Base-by-base conservation (phyloP, 2,888 invertebrate genomes). In the Ochropleura leucogaster region DNA sequence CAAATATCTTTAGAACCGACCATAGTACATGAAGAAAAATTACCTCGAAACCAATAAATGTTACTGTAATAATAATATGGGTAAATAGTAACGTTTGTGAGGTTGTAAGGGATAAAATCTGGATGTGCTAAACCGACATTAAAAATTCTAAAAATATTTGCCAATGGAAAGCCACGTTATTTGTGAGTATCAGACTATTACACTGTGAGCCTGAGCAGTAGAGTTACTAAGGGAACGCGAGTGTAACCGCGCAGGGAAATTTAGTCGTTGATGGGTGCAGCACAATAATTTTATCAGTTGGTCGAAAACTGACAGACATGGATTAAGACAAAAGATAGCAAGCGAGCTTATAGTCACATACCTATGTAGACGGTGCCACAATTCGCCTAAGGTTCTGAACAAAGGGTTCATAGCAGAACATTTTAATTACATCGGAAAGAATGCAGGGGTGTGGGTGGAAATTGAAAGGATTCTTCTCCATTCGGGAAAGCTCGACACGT, bases 381-480 rank as follows among this genome's bases (percentile, higher is more conserved):
- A 62, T 12, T 44, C n/a, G 7, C 1, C 44, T 62, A 44, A 60
- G 12, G n/a, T 10, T 18, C 10, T 6, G 42, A n/a, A n/a, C 60
- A n/a, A 60, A 7, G 30, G 30, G 49, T 63, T 49, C 60, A 53
- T 30, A 40, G n/a, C 30, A 14, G 1, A 47, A 51, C 2, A 66
- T 53, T 77, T 77, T 80, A 68, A 80, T 75, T 51, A 67, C 16
- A 20, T 47, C 1, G 18, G 6, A 44, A 68, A 59, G 59, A 76
- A 79, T 53, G 57, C 55, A 12, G 14, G 63, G 64, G 63, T 40
- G 42, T 53, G 20, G 51, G 42, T 53, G 20, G 51, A 64, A 75
- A 79, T 68, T 81, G 8, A 75, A 74, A 55, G 57, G 78, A 75
- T 81, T 59, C 62, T 62, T 64, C 18, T 49, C 12, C 7, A 53